Base-by-base conservation (phyloP, 2,888 invertebrate species). In the Hirtodrosophila confusa region DNA sequence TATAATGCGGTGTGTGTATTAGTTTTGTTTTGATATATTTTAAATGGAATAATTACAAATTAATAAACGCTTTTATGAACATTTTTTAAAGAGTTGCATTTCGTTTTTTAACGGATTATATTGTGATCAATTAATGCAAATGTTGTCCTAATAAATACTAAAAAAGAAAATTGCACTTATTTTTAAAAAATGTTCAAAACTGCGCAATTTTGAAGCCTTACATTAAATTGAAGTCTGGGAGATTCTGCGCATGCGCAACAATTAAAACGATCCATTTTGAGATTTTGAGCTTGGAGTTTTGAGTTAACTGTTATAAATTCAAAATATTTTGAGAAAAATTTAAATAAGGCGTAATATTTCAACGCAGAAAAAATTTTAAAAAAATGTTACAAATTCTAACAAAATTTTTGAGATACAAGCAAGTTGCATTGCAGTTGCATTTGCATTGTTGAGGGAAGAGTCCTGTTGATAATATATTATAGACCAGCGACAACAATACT, bases 1-100 rank as follows among this genome's bases (percentile, higher is more conserved):
- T 73, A 84, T 78, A 78, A 88, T 88, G 88, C 74, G 88, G 88
- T 88, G 80, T 88, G 88, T 88, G 82, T 88, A 82, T 78, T 77
- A 69, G 78, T 79, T 80, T 80, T 74, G 62, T 72, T 76, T 70
- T 44, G 10, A 43, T 40, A 23, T 43, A 12, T 37, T n/a, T 7
- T 31, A 31, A 31, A 31, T 8, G 27, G 6, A 27, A 12, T 2
- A 17, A 17, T 17, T 17, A 1, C 17, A 17, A 17, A 17, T 1
- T 1, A 17, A 17, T 17, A 17, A 17, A 17, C 17, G 17, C 17
- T 17, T 17, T 17, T 2, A 1, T 17, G 17, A 17, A 17, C 17
- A 17, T 17, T 17, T 17, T 23, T 39, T 33, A 48, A 37, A 27
- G 29, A 31, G n/a, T 36, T 7, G 17, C 17, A 17, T 17, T 17